Percentiles rank a stretch among this genome's conserved stretches.
These are phyloP conservation scores for Pipistrellus pipistrellus DNA, from an alignment of 2,797 vertebrate species.

Conservation along the genomic window DNA sequence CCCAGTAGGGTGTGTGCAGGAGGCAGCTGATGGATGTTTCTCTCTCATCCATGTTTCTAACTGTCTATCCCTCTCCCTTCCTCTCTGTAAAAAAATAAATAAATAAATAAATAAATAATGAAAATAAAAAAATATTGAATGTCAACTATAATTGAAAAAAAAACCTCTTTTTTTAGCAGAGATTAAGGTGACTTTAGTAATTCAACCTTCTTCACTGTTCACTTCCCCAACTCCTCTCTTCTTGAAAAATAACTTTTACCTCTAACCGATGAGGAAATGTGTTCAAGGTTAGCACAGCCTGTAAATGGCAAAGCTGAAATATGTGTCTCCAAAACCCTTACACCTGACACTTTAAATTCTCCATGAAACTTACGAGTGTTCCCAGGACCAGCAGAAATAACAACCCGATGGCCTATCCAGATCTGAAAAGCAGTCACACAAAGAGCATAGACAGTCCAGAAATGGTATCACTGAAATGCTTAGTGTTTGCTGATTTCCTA, in stretches of 20 bases:
- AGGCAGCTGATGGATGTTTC: too few relatives aligned
- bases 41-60: too few relatives aligned
- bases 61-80: too few relatives aligned
- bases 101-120: too few relatives aligned
- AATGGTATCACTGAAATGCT: neutral
- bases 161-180: neutral
- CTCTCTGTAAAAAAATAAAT: too few relatives aligned
- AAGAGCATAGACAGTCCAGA: neutral
- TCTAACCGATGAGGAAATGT: constrained; percentile 11
- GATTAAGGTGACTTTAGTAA: neutral
- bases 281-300: neutral
- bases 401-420: neutral
- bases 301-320: neutral
- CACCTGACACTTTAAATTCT: neutral
- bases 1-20: too few relatives aligned
- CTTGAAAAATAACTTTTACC: constrained; percentile 41
- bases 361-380: neutral
- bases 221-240: neutral
- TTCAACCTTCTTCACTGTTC: neutral
- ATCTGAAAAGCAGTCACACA: neutral
- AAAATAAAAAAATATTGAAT: neutral
- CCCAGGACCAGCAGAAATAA: neutral
- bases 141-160: neutral
- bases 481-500: neutral
- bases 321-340: neutral